phyloP scores from a whole-genome alignment of 2,888 invertebrate species.

The Cheilosia soror region DNA sequence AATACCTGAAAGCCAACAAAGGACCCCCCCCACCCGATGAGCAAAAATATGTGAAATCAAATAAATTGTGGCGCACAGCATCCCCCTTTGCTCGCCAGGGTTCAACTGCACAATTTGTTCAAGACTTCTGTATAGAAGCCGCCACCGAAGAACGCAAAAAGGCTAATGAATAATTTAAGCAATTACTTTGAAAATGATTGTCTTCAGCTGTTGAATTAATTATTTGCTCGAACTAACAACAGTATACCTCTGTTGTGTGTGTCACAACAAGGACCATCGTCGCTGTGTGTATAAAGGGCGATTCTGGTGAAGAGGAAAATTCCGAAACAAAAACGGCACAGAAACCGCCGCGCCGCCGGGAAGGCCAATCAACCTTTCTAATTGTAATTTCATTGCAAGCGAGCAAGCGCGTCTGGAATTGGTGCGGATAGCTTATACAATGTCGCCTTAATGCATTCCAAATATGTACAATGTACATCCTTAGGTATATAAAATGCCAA shows the following conservation, averaged over 20 bases:
- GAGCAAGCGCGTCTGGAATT: background rate
- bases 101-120: constrained; percentile 30
- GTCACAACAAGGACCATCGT: constrained; percentile 20
- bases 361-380: constrained; percentile 60
- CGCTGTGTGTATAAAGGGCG: background rate
- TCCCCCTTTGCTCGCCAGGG: background rate
- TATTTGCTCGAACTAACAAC: constrained; percentile 63
- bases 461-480: too few relatives aligned
- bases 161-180: constrained; percentile 72
- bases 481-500: constrained; percentile 16
- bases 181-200: constrained; percentile 65
- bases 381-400: constrained; percentile 60
- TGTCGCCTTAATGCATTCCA: constrained; percentile 51
- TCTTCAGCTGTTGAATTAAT: constrained; percentile 69
- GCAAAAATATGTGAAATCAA: constrained; percentile 2
- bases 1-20: constrained; percentile 22
- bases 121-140: background rate
- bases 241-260: constrained; percentile 18
- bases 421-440: constrained; percentile 24
- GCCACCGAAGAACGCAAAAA: constrained; percentile 34
- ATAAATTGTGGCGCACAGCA: constrained; percentile 2
- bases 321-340: background rate
- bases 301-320: background rate
- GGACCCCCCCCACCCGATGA: background rate
- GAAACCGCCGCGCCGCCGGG: background rate